Conservation (phyloP, 1,140 invertebrate genomes). For the Venturia canescens region DNA sequence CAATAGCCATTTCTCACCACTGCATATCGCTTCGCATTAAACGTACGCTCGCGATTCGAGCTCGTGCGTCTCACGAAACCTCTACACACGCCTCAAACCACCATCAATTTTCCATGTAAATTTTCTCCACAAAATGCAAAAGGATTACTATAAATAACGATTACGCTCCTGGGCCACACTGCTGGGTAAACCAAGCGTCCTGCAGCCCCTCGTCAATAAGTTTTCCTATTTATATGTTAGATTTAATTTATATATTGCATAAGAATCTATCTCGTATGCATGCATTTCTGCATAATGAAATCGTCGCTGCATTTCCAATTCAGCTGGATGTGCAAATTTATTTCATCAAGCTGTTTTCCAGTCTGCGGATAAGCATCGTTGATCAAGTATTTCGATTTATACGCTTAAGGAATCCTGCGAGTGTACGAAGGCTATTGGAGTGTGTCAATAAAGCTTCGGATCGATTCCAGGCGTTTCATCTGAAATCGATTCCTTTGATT, state of each 20-base stretch:
- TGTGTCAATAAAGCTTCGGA: too few relatives aligned
- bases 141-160: conserved; percentile 65
- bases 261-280: background rate
- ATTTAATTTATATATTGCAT: background rate
- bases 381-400: too few relatives aligned
- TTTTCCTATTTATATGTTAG: background rate
- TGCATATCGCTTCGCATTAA: background rate
- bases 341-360: too few relatives aligned
- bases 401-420: too few relatives aligned
- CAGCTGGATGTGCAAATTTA: background rate
- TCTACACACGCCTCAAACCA: conserved; percentile 44
- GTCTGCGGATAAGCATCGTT: too few relatives aligned
- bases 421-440: too few relatives aligned
- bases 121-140: conserved; percentile 51
- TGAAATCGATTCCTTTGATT: too few relatives aligned
- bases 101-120: conserved; percentile 64
- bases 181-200: conserved; percentile 26
- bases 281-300: background rate
- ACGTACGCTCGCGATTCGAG: conserved; percentile 4
- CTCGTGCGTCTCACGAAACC: conserved; percentile 11
- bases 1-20: background rate
- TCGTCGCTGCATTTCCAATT: background rate
- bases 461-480: too few relatives aligned
- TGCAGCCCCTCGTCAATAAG: background rate
- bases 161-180: conserved; percentile 43